phyloP scores from a whole-genome alignment of 2,797 vertebrate species.

The Poecilia gillii region DNA sequence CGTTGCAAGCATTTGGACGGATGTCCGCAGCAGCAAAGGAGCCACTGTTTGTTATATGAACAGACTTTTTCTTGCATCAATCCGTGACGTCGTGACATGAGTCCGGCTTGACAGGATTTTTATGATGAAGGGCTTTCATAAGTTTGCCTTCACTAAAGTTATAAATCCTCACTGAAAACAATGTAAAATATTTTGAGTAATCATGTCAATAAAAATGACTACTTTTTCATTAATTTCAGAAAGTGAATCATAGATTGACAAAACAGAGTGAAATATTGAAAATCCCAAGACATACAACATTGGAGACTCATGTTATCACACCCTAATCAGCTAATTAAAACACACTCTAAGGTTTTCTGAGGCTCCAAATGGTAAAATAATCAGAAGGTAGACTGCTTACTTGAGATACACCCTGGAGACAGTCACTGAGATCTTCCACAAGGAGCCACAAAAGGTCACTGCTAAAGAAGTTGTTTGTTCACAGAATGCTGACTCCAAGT shows the following conservation, averaged over 20 bases:
- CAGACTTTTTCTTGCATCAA: conserved; percentile 78
- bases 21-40: conserved; percentile 93
- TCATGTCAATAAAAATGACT: neutral
- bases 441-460: too few relatives aligned
- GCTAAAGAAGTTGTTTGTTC: neutral
- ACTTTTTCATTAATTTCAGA: neutral
- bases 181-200: neutral
- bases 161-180: neutral
- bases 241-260: neutral
- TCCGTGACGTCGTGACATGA: conserved; percentile 48
- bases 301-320: neutral
- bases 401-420: neutral
- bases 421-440: neutral
- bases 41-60: conserved; percentile 89
- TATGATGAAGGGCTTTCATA: conserved; percentile 45
- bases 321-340: neutral
- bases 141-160: neutral
- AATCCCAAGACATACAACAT: neutral
- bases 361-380: neutral
- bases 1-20: conserved; percentile 87
- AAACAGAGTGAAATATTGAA: neutral
- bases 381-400: neutral
- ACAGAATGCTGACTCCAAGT: neutral
- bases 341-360: neutral
- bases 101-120: conserved; percentile 27